Base-by-base conservation (phyloP, 1,140 invertebrate species). In the Sminthurides bifidus region DNA sequence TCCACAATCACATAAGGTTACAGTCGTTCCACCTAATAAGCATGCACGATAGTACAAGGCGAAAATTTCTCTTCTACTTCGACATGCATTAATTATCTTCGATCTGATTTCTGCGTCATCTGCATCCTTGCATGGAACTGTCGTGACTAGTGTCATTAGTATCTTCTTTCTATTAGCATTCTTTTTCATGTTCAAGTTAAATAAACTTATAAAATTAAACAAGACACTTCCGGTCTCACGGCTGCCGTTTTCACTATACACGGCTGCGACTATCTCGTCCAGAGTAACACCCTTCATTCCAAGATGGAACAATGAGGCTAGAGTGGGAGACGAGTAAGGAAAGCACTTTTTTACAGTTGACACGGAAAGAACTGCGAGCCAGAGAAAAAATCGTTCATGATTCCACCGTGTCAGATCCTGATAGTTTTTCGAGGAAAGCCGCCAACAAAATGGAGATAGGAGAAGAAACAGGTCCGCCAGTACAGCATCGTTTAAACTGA, bases 1-100 rank as follows among this genome's bases (percentile, higher is more conserved):
- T 31, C 56, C 56, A 58, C 56, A 58, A 2, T 2, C 26, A 44
- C 56, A 58, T 35, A 58, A 46, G 10, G 19, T 35, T 24, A 40
- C 30, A 40, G 40, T 46, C 24, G 37, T 52, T 3, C 49, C 50
- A 58, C 46, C 50, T 17, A 43, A 40, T 50, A 52, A 21, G 48
- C 56, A 58, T 2, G 49, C 56, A 21, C 46, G 30, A 21, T 52
- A 29, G 19, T 52, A 58, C 21, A n/a, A n/a, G n/a, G n/a, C n/a
- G n/a, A n/a, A n/a, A n/a, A n/a, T n/a, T n/a, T n/a, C n/a, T n/a
- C n/a, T n/a, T n/a, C n/a, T n/a, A 58, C 33, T 19, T 19, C 14
- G 3, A 46, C 6, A 19, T 52, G 21, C 2, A 43, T 17, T 3
- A 10, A 10, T 37, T 58, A 52, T 29, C 30, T n/a, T 29, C 31